Conservation (phyloP, 2,888 invertebrate species). For the Netelia inedita region DNA sequence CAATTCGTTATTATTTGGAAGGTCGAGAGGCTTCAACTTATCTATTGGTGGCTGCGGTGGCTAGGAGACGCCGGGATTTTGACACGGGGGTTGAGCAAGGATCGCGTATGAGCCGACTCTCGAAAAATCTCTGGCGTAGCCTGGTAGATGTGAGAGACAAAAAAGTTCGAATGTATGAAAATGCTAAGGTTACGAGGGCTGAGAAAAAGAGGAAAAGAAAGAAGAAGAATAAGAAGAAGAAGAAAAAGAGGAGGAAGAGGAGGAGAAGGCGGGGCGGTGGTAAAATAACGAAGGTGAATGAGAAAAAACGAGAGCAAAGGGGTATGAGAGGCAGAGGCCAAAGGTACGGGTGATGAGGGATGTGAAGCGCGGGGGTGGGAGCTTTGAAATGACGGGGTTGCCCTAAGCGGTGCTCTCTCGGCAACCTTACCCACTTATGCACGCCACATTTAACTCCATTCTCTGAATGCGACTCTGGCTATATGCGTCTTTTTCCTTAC, state of each 20-base stretch:
- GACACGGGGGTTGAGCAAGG: background rate
- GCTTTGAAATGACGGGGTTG: constrained; percentile 73
- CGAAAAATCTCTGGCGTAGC: constrained; percentile 30
- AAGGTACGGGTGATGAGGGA: constrained; percentile 33
- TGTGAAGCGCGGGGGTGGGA: constrained; percentile 24
- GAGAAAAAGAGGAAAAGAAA: background rate
- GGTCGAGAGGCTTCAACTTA: too few species aligned
- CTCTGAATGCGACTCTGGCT: constrained; percentile 66
- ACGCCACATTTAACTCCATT: constrained; percentile 80
- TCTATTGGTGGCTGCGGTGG: background rate
- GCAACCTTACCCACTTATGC: constrained; percentile 79
- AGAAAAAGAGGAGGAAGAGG: background rate
- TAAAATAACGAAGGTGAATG: too few species aligned
- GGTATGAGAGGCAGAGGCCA: constrained; percentile 10
- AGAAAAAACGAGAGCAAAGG: constrained; percentile 9
- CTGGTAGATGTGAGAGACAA: constrained; percentile 3
- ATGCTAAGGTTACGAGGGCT: constrained; percentile 27
- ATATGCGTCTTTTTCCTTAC: constrained; percentile 9
- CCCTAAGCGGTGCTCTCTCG: constrained; percentile 69
- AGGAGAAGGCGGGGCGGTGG: background rate
- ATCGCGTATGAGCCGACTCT: constrained; percentile 7
- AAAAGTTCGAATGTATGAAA: constrained; percentile 28
- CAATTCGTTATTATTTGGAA: too few species aligned
- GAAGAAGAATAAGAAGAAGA: background rate
- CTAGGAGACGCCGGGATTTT: too few species aligned